phyloP scores from a whole-genome alignment of 2,888 invertebrate genomes.

The Didymodactylos carnosus region DNA sequence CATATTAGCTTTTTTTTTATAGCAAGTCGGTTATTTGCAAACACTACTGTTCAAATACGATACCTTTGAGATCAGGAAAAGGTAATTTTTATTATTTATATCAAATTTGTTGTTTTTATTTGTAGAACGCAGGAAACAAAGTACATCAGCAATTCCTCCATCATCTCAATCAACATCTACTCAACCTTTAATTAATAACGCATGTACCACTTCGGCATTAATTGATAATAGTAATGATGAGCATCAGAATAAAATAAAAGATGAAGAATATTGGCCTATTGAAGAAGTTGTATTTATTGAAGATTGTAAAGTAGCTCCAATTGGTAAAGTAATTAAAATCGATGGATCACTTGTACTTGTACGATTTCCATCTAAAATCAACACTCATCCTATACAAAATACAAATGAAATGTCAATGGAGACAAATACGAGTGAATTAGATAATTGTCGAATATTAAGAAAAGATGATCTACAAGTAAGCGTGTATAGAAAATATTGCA shows the following conservation, averaged over 20 bases:
- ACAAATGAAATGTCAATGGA: conserved; percentile 36
- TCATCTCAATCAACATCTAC: neutral
- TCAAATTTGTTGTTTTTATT: too few relatives aligned
- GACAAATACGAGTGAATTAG: conserved; percentile 48
- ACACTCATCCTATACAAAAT: too few relatives aligned
- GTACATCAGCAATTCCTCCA: neutral
- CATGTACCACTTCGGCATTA: neutral
- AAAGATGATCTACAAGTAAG: conserved; percentile 67
- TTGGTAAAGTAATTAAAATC: conserved; percentile 53
- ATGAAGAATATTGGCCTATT: conserved; percentile 85
- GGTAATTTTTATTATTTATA: too few relatives aligned
- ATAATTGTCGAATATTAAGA: conserved; percentile 72
- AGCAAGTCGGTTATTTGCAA: too few relatives aligned
- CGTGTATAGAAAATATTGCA: too few relatives aligned
- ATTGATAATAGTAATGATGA: neutral
- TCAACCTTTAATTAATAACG: neutral
- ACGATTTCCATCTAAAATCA: conserved; percentile 47
- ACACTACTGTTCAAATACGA: too few relatives aligned
- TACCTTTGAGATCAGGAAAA: too few relatives aligned
- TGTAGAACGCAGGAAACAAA: neutral
- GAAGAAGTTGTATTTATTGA: conserved; percentile 93
- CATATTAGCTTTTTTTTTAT: too few relatives aligned
- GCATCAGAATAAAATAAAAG: conserved; percentile 28
- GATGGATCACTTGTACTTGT: conserved; percentile 90
- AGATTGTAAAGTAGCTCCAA: conserved; percentile 69